phyloP scores from a whole-genome alignment of 2,113 vertebrate genomes.

The Plecturocebus donacophilus region DNA sequence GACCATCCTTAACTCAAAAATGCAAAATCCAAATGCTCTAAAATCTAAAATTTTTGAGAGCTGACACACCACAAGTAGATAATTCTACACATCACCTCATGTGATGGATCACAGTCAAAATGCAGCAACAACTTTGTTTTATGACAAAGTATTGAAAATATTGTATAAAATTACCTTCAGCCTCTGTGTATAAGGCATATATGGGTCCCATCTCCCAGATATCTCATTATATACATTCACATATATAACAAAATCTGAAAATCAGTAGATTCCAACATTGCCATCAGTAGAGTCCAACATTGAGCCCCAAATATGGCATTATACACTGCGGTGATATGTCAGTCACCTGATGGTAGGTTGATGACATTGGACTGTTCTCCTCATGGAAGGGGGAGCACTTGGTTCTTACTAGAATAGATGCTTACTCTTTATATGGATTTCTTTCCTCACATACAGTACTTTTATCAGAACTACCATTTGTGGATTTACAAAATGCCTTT shows the following conservation, averaged over 20 bases:
- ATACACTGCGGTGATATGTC: too few species aligned
- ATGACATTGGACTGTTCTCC: neutral
- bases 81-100: neutral
- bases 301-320: neutral
- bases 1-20: neutral
- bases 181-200: neutral
- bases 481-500: neutral
- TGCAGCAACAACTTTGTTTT: neutral
- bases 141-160: neutral
- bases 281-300: neutral
- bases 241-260: neutral
- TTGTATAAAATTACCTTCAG: neutral
- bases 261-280: too few species aligned
- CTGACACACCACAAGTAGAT: neutral
- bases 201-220: neutral
- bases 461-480: neutral
- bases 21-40: neutral
- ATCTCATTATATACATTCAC: neutral
- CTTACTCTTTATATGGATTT: neutral
- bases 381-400: neutral
- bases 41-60: neutral
- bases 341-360: neutral
- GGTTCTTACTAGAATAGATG: neutral
- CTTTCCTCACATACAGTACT: neutral
- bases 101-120: neutral